Base-by-base conservation (phyloP, 2,888 invertebrate species). In the Lydus trimaculatus region DNA sequence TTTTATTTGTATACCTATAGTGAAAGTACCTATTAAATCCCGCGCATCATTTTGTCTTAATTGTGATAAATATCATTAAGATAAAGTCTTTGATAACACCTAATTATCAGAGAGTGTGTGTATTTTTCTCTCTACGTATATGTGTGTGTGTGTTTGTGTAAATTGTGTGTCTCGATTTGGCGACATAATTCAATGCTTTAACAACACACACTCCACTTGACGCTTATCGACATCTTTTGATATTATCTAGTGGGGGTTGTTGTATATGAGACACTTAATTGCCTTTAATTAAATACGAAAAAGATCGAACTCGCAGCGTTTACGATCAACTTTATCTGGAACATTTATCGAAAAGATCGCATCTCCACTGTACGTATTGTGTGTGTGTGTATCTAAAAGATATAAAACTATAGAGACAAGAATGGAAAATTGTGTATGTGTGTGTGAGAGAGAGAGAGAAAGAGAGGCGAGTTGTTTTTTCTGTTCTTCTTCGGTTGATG, bases 211-310 rank as follows among this genome's bases (percentile, higher is more conserved):
- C 79, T 75, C 71, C 73, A 78, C 73, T 75, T 77, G 74, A 68
- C 71, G 78, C 78, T 80, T 81, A 82, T 82, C 82, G 81, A 76
- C 81, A 79, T 80, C 79, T 77, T 72, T 43, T 75, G 81, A 82
- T 82, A 80, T 79, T 80, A 83, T 83, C 82, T 80, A 70, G 78
- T 78, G 81, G 79, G 82, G 81, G 81, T 81, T 76, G 83, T 83
- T 82, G 82, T 83, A 81, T 83, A 83, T 84, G 83, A 80, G 82
- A 81, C 82, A 79, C 81, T 84, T 84, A 84, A 84, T 84, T 84
- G 83, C 83, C 80, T 84, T 56, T 84, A 84, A 84, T 84, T 84
- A 84, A 83, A 82, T 82, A 84, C 83, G 80, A 82, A 81, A 82
- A 83, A 83, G 83, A 82, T 83, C 82, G 82, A 82, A 83, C 81